phyloP scores from a whole-genome alignment of 2,797 vertebrate genomes.

The Apogon hyalosoma region DNA sequence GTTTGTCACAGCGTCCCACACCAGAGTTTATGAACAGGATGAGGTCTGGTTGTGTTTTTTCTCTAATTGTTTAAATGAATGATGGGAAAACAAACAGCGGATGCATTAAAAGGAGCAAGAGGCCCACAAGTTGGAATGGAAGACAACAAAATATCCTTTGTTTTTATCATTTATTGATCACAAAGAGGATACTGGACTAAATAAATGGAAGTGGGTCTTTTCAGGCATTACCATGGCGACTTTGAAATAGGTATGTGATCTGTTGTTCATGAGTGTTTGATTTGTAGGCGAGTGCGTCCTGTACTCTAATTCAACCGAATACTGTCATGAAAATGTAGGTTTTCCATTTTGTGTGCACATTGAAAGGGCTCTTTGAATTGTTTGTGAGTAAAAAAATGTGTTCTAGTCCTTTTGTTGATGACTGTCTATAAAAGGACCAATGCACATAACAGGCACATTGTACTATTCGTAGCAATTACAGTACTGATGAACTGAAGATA shows the following conservation, averaged over 20 bases:
- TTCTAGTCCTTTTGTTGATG: conserved; percentile 81
- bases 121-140: conserved; percentile 41
- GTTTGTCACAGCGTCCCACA: conserved; percentile 62
- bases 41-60: conserved; percentile 12
- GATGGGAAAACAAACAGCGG: conserved; percentile 21
- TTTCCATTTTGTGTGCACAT: conserved; percentile 87
- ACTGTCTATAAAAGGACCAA: conserved; percentile 83
- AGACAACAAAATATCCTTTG: conserved; percentile 25
- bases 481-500: conserved; percentile 87
- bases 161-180: conserved; percentile 25
- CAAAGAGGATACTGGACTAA: conserved; percentile 32
- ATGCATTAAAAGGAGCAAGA: conserved; percentile 46
- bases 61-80: conserved; percentile 25
- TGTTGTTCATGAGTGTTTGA: conserved; percentile 74
- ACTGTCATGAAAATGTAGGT: conserved; percentile 84
- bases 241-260: conserved; percentile 59
- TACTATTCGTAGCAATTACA: conserved; percentile 89
- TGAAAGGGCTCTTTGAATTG: conserved; percentile 89
- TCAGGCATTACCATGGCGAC: conserved; percentile 53
- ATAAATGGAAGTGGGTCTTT: conserved; percentile 46
- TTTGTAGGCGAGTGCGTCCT: conserved; percentile 71
- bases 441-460: conserved; percentile 87
- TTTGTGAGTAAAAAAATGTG: conserved; percentile 80
- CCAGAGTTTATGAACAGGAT: conserved; percentile 54
- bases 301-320: conserved; percentile 83